Evolutionary conservation across 1,140 invertebrate species (phyloP).

Genomic region (Ostrea denselamellosa): DNA sequence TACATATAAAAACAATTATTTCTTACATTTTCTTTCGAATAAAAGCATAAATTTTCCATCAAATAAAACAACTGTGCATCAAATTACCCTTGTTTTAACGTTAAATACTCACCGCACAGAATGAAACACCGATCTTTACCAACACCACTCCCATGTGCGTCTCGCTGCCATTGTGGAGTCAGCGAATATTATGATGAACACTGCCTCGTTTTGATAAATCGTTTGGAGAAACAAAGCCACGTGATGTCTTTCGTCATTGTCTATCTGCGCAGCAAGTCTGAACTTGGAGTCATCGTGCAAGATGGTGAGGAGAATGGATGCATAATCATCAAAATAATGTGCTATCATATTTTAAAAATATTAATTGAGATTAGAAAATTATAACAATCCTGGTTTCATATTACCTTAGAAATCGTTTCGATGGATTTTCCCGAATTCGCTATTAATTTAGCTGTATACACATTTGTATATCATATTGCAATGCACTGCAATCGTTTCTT

Average conservation of each 20-base stretch:
- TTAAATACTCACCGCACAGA: not conserved
- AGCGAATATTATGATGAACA: not conserved
- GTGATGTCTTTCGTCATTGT: not conserved
- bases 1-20: not conserved
- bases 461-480: too few species aligned
- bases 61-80: not conserved
- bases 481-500: too few species aligned
- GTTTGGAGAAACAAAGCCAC: not conserved
- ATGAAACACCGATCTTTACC: not conserved
- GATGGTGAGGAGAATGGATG: too few species aligned
- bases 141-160: not conserved
- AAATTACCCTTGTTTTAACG: not conserved
- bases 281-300: too few species aligned
- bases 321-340: too few species aligned
- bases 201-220: slow-evolving; percentile 10
- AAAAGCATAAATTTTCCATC: not conserved
- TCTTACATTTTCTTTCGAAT: not conserved
- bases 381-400: too few species aligned
- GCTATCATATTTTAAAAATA: too few species aligned
- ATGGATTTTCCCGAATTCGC: too few species aligned
- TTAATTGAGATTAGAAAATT: too few species aligned
- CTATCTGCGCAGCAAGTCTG: not conserved
- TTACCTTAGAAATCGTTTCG: too few species aligned
- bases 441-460: too few species aligned
- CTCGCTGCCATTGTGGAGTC: not conserved